Percentiles rank a stretch among this genome's conserved stretches.
Evolutionary conservation across 37 sponge, comb jelly and placozoan genomes (phyloP).

Genomic region (Diacarnus erythraeanus): DNA sequence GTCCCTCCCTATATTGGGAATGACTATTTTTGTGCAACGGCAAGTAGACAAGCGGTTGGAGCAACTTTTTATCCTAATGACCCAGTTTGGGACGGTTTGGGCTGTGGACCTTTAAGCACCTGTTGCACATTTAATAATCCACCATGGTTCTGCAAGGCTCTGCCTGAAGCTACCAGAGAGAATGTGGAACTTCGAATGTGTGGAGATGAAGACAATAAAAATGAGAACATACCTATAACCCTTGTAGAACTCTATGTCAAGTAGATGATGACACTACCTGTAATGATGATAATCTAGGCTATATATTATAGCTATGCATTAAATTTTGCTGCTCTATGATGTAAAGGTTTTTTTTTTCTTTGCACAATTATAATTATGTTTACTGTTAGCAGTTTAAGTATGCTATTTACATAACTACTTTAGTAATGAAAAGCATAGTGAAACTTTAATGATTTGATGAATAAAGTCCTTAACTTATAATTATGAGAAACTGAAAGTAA

Average conservation of each 20-base stretch:
- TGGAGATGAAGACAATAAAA: neutral
- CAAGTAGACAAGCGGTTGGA: neutral
- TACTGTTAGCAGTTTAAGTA: too few relatives aligned
- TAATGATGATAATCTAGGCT: too few relatives aligned
- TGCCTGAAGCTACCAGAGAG: slow-evolving; percentile 5
- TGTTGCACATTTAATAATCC: slow-evolving; percentile 32
- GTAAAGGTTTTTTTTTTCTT: too few relatives aligned
- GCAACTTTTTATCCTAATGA: neutral
- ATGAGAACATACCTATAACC: slow-evolving; percentile 4
- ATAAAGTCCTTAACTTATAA: too few relatives aligned
- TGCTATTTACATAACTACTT: too few relatives aligned
- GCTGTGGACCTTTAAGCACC: slow-evolving; percentile 14
- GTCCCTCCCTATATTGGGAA: slow-evolving; percentile 16
- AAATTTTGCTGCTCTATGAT: too few relatives aligned
- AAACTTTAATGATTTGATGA: too few relatives aligned
- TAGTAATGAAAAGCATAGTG: too few relatives aligned
- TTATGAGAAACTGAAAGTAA: too few relatives aligned
- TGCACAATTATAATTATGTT: too few relatives aligned
- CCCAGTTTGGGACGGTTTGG: slow-evolving; percentile 30
- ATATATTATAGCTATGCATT: too few relatives aligned
- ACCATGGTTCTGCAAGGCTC: slow-evolving; percentile 35
- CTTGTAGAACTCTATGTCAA: slow-evolving; percentile 24
- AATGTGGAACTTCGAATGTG: slow-evolving; percentile 11
- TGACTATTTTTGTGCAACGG: slow-evolving; percentile 23
- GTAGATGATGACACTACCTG: too few relatives aligned